Evolutionary conservation across 2,888 invertebrate genomes (phyloP).

Genomic region (Oxystoma pomonae): DNA sequence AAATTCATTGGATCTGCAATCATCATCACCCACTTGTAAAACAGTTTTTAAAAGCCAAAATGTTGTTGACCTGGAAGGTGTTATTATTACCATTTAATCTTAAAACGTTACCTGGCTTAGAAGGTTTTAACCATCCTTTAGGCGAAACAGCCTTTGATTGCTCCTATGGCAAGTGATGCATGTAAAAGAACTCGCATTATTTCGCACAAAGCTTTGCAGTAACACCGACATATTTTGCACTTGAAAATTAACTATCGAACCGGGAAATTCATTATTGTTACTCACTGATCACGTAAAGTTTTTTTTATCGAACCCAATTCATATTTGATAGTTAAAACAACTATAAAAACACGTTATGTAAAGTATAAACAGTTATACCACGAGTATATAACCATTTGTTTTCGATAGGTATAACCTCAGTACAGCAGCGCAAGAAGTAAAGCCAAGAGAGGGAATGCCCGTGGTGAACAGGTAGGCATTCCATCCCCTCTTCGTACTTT

Average conservation of each 20-base stretch:
- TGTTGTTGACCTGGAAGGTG: too few species aligned
- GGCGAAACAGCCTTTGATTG: background rate
- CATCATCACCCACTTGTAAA: too few species aligned
- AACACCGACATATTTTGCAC: background rate
- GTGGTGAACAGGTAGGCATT: conserved; percentile 27
- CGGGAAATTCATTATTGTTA: background rate
- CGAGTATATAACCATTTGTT: conserved; percentile 13
- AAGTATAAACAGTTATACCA: conserved; percentile 21
- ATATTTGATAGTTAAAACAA: background rate
- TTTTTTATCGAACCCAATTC: background rate
- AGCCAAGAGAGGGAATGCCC: conserved; percentile 18
- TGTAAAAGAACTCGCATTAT: background rate
- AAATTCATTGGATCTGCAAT: too few species aligned
- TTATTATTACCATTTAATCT: too few species aligned
- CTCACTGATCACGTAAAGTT: too few species aligned
- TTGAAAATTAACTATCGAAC: background rate
- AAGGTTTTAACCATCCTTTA: background rate
- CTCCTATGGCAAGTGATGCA: background rate
- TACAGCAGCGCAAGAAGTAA: conserved; percentile 19
- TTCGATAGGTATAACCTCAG: conserved; percentile 21
- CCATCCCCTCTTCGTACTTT: conserved; percentile 18
- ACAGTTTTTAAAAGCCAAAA: too few species aligned
- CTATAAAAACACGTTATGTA: conserved; percentile 10
- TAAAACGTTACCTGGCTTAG: background rate
- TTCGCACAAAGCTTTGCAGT: background rate